Percentiles rank a stretch among this genome's conserved stretches.
Evolutionary conservation across 1,140 invertebrate genomes (phyloP).

Genomic region (Carposina sasakii): DNA sequence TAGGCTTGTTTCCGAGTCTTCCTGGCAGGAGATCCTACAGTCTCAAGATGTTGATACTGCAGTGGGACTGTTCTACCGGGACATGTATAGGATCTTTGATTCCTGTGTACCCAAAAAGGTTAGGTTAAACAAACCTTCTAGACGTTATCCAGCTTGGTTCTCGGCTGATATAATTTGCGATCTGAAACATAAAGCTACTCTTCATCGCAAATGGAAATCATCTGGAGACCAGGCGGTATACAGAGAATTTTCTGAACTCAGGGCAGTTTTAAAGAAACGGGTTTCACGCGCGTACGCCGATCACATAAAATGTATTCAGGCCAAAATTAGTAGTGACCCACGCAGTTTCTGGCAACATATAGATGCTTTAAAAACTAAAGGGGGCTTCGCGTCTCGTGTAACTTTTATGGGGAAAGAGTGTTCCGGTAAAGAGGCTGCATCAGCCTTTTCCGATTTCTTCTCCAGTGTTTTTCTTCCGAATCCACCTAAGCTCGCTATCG

Average conservation of each 20-base stretch:
- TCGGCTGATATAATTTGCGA: background rate
- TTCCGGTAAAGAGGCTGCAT: background rate
- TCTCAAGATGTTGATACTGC: background rate
- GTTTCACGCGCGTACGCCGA: background rate
- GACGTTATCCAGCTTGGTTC: conserved; percentile 2
- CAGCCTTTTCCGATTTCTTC: background rate
- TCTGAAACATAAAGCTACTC: background rate
- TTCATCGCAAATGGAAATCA: conserved; percentile 1
- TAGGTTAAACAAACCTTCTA: background rate
- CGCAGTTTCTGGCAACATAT: conserved; percentile 1
- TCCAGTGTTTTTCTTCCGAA: background rate
- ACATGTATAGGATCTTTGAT: background rate
- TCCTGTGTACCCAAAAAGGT: background rate
- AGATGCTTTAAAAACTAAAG: background rate
- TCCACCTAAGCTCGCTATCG: background rate
- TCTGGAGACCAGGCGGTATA: background rate
- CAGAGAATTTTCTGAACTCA: background rate
- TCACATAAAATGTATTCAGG: background rate
- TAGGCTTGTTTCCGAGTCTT: background rate
- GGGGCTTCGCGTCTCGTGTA: background rate
- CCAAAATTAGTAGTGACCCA: background rate
- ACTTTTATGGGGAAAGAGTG: background rate
- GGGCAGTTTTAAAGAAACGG: background rate
- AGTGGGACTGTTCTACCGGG: background rate
- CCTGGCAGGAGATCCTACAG: background rate